phyloP scores from a whole-genome alignment of 2,888 invertebrate species.

The Ophion slaviceki region DNA sequence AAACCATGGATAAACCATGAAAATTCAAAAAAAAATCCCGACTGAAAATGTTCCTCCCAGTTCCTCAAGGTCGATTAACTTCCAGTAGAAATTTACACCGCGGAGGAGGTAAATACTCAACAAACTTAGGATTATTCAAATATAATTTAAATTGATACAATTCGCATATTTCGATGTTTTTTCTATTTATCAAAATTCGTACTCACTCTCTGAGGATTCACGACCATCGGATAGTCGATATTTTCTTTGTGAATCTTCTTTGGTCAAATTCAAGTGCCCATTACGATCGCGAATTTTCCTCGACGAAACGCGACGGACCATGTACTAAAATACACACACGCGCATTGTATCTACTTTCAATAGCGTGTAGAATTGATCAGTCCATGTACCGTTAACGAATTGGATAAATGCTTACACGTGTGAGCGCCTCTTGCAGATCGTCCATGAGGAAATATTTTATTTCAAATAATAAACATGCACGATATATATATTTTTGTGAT shows the following conservation, averaged over 20 bases:
- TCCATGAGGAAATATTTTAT: constrained; percentile 41
- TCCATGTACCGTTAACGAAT: not conserved
- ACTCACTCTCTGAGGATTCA: constrained; percentile 31
- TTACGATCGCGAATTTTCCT: constrained; percentile 39
- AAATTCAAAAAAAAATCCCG: not conserved
- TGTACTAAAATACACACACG: constrained; percentile 52
- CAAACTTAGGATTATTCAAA: not conserved
- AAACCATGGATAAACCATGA: too few relatives aligned
- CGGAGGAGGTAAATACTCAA: not conserved
- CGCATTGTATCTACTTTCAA: not conserved
- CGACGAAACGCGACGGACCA: constrained; percentile 57
- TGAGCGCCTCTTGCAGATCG: constrained; percentile 51
- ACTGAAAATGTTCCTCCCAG: not conserved
- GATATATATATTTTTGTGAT: not conserved
- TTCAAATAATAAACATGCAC: constrained; percentile 6
- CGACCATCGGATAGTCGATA: constrained; percentile 26
- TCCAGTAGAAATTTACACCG: not conserved
- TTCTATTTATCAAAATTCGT: constrained; percentile 16
- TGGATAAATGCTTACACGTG: constrained; percentile 46
- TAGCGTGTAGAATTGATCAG: constrained; percentile 2
- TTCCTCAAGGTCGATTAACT: not conserved
- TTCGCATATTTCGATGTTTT: constrained; percentile 1
- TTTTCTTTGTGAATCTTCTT: constrained; percentile 46
- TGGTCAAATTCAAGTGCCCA: constrained; percentile 31
- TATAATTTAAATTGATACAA: not conserved